phyloP scores from a whole-genome alignment of 2,113 vertebrate species.

The Abramis brama region DNA sequence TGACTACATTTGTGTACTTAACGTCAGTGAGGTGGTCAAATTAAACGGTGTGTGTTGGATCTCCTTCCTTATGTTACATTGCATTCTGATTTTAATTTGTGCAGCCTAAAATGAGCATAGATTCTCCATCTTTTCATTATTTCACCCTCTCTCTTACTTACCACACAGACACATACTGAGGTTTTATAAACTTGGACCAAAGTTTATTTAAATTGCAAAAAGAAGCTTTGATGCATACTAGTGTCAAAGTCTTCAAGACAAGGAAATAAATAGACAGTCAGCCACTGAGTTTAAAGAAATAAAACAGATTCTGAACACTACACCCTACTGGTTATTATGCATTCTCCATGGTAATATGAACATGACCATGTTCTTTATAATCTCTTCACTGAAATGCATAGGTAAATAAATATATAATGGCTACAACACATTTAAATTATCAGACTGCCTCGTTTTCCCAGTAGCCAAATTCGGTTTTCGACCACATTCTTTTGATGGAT shows the following conservation, averaged over 20 bases:
- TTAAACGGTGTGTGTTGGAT: neutral
- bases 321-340: neutral
- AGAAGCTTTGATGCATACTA: neutral
- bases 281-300: neutral
- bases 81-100: too few relatives aligned
- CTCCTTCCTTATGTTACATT: too few relatives aligned
- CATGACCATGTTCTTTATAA: slow-evolving; percentile 37
- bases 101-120: neutral
- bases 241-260: neutral
- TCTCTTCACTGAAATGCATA: slow-evolving; percentile 37
- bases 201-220: neutral
- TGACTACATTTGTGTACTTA: neutral
- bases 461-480: slow-evolving; percentile 57
- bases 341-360: slow-evolving; percentile 26
- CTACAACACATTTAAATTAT: slow-evolving; percentile 53
- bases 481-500: slow-evolving; percentile 58
- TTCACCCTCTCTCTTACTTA: neutral
- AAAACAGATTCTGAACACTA: neutral
- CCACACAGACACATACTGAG: neutral
- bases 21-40: neutral
- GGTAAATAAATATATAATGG: slow-evolving; percentile 55
- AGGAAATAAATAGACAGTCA: neutral
- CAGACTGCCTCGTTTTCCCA: slow-evolving; percentile 48
- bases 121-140: neutral
- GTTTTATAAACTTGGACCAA: neutral